A percentile compares a stretch with the other conserved stretches of the same genome.
These are phyloP conservation scores for Gadopsis bispinosus DNA, from an alignment of 2,797 vertebrate genomes.

Conservation along the genomic window DNA sequence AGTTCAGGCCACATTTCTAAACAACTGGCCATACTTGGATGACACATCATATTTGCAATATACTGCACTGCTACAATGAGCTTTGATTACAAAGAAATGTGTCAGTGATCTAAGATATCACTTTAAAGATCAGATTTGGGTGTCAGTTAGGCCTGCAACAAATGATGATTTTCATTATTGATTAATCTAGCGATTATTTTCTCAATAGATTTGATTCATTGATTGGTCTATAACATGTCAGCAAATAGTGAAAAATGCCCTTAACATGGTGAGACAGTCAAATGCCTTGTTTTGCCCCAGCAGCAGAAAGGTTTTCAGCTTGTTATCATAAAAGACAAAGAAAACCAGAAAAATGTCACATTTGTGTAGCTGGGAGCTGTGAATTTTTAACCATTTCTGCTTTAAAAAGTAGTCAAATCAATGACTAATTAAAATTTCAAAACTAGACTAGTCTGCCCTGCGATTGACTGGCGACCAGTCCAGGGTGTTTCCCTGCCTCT, in stretches of 20 bases:
- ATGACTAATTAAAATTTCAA: background rate
- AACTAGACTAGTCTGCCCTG: no score
- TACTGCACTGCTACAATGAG: no score
- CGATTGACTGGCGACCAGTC: no score
- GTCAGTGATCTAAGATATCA: background rate
- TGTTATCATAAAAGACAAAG: background rate
- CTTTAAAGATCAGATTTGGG: background rate
- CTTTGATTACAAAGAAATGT: background rate
- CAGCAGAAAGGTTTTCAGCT: background rate
- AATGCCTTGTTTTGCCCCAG: constrained; percentile 1
- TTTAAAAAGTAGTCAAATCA: background rate
- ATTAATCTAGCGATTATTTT: background rate
- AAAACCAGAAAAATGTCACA: background rate
- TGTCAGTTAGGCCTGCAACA: background rate
- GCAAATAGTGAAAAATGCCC: background rate
- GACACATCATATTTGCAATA: background rate
- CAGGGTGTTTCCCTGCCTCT: no score
- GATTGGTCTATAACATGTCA: background rate
- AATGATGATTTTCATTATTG: background rate
- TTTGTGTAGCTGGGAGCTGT: background rate
- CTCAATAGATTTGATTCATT: background rate
- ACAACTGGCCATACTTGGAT: background rate
- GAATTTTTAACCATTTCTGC: background rate
- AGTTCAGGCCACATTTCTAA: background rate
- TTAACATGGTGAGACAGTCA: background rate